Percentiles rank a stretch among this genome's conserved stretches.
Evolutionary conservation across 2,113 vertebrate genomes (phyloP).

Genomic region (Leucoraja erinaceus): DNA sequence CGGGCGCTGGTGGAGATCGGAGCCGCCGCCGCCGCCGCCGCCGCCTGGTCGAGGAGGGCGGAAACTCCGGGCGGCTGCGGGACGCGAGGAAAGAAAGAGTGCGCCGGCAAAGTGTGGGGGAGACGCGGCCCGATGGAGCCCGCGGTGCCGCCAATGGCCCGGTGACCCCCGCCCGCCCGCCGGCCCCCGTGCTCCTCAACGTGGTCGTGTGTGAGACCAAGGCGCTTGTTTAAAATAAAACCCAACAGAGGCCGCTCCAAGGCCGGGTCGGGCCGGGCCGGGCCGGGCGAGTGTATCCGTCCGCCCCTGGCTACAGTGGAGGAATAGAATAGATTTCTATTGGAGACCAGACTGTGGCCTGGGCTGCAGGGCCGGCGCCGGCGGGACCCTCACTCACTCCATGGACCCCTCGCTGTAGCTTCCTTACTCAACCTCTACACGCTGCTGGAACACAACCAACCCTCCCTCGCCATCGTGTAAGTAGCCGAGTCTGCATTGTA

Average conservation of each 20-base stretch:
- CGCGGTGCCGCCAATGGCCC: background rate
- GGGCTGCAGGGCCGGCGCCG: background rate
- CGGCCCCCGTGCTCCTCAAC: background rate
- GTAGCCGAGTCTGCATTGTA: background rate
- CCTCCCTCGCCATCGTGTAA: background rate
- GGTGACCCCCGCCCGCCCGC: no score
- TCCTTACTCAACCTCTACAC: no score
- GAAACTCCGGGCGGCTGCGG: background rate
- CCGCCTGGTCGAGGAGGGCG: no score
- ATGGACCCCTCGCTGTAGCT: no score
- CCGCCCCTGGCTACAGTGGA: background rate
- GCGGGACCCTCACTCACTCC: background rate
- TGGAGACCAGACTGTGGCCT: background rate
- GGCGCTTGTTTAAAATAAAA: background rate
- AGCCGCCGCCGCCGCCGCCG: no score
- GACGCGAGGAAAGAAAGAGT: constrained; percentile 9
- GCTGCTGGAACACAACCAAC: no score
- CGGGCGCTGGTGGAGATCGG: no score
- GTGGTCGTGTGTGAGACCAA: no score
- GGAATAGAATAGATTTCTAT: constrained; percentile 37
- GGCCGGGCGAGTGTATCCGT: background rate
- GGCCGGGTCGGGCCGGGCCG: background rate
- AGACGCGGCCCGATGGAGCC: background rate
- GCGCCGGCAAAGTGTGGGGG: background rate
- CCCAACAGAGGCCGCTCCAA: background rate